Conservation (phyloP, 2,797 vertebrate species). For the Amblyopsis hoosieri region DNA sequence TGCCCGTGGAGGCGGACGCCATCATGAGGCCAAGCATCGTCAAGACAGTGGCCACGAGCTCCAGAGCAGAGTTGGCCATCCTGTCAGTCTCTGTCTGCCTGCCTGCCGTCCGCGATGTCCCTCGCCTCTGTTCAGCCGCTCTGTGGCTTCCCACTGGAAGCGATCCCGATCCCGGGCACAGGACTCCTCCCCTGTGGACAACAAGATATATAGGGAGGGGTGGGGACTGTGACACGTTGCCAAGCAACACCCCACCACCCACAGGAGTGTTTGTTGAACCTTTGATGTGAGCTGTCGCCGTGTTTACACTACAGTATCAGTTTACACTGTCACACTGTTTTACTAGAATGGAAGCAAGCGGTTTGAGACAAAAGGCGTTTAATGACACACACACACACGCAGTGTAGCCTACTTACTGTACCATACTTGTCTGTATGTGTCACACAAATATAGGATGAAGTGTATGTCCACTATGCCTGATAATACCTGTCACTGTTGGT, state of each 20-base stretch:
- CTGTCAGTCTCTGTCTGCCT: conserved; percentile 20
- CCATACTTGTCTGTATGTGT: too few relatives aligned
- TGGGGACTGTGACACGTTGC: conserved; percentile 67
- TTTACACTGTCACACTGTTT: conserved; percentile 1
- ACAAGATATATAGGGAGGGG: conserved; percentile 50
- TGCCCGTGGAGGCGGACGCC: conserved; percentile 82
- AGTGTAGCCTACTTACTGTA: too few relatives aligned
- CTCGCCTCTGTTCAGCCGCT: conserved; percentile 30
- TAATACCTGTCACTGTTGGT: too few relatives aligned
- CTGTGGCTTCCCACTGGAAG: conserved; percentile 61
- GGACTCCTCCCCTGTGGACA: conserved; percentile 62
- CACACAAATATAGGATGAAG: too few relatives aligned
- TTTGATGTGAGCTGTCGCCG: too few relatives aligned
- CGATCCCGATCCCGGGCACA: conserved; percentile 53
- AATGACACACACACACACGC: too few relatives aligned
- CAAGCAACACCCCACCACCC: conserved; percentile 55
- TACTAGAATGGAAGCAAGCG: not conserved
- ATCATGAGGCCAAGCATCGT: conserved; percentile 84
- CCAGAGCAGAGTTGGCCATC: conserved; percentile 80
- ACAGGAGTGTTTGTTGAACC: too few relatives aligned
- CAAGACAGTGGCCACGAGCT: conserved; percentile 80
- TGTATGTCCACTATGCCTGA: too few relatives aligned
- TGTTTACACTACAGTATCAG: not conserved
- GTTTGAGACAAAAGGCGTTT: too few relatives aligned
- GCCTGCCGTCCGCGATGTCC: not conserved